Evolutionary conservation across 2,888 invertebrate species (phyloP), one percentile per base, ranked within the genome.

Genomic region (Hypercompe scribonia): DNA sequence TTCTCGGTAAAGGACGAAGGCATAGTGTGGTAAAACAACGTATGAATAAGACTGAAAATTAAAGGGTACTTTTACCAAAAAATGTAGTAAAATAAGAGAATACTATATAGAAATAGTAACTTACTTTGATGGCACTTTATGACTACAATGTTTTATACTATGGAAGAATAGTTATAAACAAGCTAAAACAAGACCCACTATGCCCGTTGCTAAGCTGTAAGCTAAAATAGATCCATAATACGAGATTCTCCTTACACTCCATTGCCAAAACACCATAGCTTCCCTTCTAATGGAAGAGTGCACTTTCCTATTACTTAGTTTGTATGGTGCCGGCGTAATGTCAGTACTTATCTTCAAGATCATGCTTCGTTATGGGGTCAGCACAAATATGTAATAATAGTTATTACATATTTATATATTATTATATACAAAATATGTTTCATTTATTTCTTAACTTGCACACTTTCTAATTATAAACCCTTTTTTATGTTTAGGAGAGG

Each of bases 201-300:
- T 58, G 58, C 28, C n/a, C 28, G 1, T n/a, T 54, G 1, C n/a
- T 11, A 58, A 28, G 13, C 3, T 28, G 58, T 42, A 50, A n/a
- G 33, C 67, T 28, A 21, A 67, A 28, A 36, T 70, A 72, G 63
- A 28, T 68, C 81, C 82, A 85, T 87, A 84, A 85, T 79, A 76
- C 70, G 69, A 79, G 75, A 74, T 80, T 83, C 78, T 81, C 84
- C 81, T 86, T 83, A 82, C 72, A 70, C 73, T 36, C 85, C 83
- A 86, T 88, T 86, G 86, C 81, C 82, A 78, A 86, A 88, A 88
- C 80, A 84, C 85, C 78, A 68, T 83, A 86, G 73, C 84, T 83
- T 80, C 85, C 81, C 79, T 73, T 70, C 88, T 90, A 90, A 90
- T 90, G 90, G 90, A 88, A 88, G 79, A 81, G 33, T 72, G 67